These are phyloP conservation scores for Nasonia giraulti DNA, from an alignment of 1,140 invertebrate genomes.

Conservation along the genomic window DNA sequence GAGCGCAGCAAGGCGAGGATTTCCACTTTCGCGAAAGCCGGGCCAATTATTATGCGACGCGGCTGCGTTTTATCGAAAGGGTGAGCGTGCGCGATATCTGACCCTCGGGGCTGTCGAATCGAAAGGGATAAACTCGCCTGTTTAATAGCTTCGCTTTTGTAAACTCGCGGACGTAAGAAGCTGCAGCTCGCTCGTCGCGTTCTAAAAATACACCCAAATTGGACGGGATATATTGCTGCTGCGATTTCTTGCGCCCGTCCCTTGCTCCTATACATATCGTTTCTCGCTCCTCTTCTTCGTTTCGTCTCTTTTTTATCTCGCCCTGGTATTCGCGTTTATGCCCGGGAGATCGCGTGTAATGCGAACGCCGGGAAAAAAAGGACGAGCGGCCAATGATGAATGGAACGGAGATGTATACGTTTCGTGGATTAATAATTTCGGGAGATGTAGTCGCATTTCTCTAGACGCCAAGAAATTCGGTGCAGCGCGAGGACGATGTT, in stretches of 20 bases:
- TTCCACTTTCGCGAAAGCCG: background rate
- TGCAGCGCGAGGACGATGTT: background rate
- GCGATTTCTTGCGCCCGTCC: background rate
- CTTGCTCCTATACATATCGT: background rate
- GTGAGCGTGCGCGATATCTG: background rate
- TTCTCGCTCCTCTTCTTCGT: background rate
- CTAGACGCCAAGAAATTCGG: background rate
- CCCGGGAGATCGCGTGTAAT: conserved; percentile 30
- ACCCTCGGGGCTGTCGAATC: background rate
- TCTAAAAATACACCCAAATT: conserved; percentile 39
- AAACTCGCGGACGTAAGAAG: background rate
- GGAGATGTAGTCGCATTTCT: background rate
- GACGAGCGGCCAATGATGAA: conserved; percentile 24
- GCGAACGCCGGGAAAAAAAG: conserved; percentile 6
- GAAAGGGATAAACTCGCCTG: conserved; percentile 18
- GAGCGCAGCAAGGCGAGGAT: background rate
- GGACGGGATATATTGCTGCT: conserved; percentile 35
- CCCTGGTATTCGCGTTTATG: background rate
- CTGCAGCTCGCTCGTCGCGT: background rate
- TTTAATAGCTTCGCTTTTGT: background rate
- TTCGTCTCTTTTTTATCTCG: conserved; percentile 31
- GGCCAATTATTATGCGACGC: conserved; percentile 1
- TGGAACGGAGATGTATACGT: conserved; percentile 20
- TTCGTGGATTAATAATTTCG: conserved; percentile 15
- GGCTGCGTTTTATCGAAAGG: conserved; percentile 16